phyloP scores from a whole-genome alignment of 23 tunicate genomes.

The Styela plicata region DNA sequence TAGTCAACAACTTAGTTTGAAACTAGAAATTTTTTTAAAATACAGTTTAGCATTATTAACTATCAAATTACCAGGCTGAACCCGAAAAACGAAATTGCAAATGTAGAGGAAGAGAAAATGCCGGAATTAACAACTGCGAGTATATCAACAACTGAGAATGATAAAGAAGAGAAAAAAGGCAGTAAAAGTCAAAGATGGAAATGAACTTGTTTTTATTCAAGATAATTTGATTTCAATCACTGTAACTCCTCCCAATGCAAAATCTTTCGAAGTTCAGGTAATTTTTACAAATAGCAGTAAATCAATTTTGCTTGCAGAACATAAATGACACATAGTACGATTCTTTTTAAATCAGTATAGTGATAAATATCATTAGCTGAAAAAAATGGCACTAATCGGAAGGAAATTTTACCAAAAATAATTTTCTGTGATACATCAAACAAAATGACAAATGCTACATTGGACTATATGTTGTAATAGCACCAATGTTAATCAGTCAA shows the following conservation, averaged over 20 bases:
- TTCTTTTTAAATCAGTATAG: too few relatives aligned
- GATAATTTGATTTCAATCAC: slow-evolving; percentile 67
- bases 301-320: neutral
- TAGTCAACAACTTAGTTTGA: too few relatives aligned
- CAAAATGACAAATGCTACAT: too few relatives aligned
- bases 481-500: too few relatives aligned
- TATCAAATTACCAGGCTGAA: too few relatives aligned
- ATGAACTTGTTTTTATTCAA: slow-evolving; percentile 69
- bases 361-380: too few relatives aligned
- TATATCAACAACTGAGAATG: slow-evolving; percentile 1
- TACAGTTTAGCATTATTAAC: too few relatives aligned
- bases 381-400: too few relatives aligned
- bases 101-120: neutral
- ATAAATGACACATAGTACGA: neutral
- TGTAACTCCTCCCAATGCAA: slow-evolving; percentile 65
- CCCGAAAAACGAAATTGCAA: neutral
- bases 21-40: too few relatives aligned
- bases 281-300: slow-evolving; percentile 10
- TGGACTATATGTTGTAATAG: too few relatives aligned
- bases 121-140: neutral
- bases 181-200: slow-evolving; percentile 44
- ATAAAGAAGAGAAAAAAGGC: neutral
- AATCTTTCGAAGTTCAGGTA: slow-evolving; percentile 85
- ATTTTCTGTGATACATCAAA: too few relatives aligned
- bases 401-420: too few relatives aligned